Percentiles rank a stretch among this genome's conserved stretches.
Evolutionary conservation across 2,797 vertebrate genomes (phyloP).

Genomic region (Acrossocheilus wenchowensis): DNA sequence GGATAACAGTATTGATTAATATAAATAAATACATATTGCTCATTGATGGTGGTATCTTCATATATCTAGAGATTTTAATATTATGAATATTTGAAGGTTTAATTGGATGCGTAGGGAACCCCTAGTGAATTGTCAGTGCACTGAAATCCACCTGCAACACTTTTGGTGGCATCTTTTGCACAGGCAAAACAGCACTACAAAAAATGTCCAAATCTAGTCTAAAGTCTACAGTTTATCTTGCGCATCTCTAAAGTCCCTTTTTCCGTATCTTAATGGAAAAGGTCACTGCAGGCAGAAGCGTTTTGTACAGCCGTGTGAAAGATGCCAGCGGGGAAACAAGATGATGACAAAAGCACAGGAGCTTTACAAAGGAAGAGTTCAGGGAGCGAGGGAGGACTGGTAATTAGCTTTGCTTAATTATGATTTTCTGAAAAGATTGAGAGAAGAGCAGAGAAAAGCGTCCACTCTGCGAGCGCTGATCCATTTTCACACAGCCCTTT

Average conservation of each 20-base stretch:
- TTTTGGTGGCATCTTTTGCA: neutral
- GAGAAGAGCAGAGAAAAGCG: slow-evolving; percentile 7
- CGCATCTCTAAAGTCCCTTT: slow-evolving; percentile 12
- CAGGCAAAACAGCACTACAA: neutral
- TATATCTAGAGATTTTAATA: neutral
- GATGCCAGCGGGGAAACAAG: slow-evolving; percentile 36
- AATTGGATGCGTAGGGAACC: neutral
- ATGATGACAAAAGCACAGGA: slow-evolving; percentile 40
- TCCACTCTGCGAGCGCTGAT: slow-evolving; percentile 9
- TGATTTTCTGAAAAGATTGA: slow-evolving; percentile 55
- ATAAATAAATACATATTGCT: too few species aligned
- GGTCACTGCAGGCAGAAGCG: slow-evolving; percentile 9
- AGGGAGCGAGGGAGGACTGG: slow-evolving; percentile 24
- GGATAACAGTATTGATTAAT: neutral
- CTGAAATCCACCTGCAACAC: neutral
- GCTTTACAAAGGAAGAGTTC: slow-evolving; percentile 25
- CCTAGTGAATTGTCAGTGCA: neutral
- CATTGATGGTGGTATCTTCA: neutral
- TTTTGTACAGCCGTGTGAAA: slow-evolving; percentile 25
- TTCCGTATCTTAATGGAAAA: slow-evolving; percentile 14
- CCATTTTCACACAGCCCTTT: slow-evolving; percentile 36
- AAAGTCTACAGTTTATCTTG: neutral
- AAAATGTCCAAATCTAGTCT: neutral
- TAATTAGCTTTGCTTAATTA: slow-evolving; percentile 52
- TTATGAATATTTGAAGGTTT: neutral